Evolutionary conservation across 2,797 vertebrate genomes (phyloP), one percentile per base, ranked within the genome.

Genomic region (Diglossa cyanea): DNA sequence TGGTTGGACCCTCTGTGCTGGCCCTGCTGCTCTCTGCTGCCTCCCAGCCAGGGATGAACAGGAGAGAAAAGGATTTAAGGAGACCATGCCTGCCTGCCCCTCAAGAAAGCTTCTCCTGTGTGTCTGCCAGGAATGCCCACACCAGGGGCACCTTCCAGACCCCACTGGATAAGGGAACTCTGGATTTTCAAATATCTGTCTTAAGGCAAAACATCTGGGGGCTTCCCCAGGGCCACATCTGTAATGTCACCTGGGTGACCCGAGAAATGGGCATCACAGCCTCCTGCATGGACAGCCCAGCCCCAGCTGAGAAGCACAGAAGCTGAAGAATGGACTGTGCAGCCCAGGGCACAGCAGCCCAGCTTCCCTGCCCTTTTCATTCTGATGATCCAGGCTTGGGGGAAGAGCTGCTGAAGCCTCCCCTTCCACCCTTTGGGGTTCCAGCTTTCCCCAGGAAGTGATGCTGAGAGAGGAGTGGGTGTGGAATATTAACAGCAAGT

Each of bases 121-220:
- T 39, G 18, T n/a, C 33, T 66, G 15, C 40, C 53, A 48, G 61
- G 40, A 28, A 65, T 39, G 66, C 25, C 21, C 73, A 48, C 20
- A 6, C 5, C 14, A 30, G 24, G 33, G 17, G 7, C 60, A 88
- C 40, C 5, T 48, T 66, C 45, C 76, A 86, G 62, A 37, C 11
- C 57, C 37, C 61, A 68, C 1, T 0, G 7, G 21, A 39, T 37
- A 44, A 4, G 0, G 1, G 50, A 50, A 9, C 11, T 42, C 44
- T 48, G 73, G 48, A 54, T 73, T 80, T 86, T 48, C 60, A 83
- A 71, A 28, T 31, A 13, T 26, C 39, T 66, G 28, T 33, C 35
- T 30, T 25, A 16, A 55, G 19, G 31, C 17, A 67, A 60, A 51
- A 33, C 28, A 65, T 24, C 6, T 23, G 7, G 16, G 5, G 31